Base-by-base conservation (phyloP, 2,113 vertebrate species). In the Galemys pyrenaicus region DNA sequence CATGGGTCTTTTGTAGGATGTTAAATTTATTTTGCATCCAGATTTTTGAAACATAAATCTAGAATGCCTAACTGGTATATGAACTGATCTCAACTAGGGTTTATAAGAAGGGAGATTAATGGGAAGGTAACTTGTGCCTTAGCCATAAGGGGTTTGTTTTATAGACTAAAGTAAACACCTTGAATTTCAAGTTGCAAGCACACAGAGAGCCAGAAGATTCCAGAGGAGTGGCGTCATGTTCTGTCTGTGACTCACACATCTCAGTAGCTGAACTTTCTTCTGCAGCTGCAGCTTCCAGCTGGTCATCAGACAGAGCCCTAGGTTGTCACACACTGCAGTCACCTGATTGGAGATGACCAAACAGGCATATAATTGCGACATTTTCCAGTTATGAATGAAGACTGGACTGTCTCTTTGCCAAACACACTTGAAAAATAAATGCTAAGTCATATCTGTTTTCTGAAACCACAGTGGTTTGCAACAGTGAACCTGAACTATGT, bases 81-180 rank as follows among this genome's bases (percentile, higher is more conserved):
- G 73, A 37, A 9, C 87, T 44, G 87, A 85, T 56, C 85, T 96
- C 88, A 92, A 71, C 71, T 70, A 62, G 46, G 93, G 82, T 96
- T 97, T 97, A 95, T 92, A 96, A 96, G 94, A 96, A 92, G 88
- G 80, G 71, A 95, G 94, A 96, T 96, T 95, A 95, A 94, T 95
- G 85, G 89, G 96, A 94, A 95, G 92, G 94, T 93, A 96, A 94
- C 81, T 92, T 88, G 82, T 95, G 87, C 93, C 85, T 58, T 86
- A 79, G 80, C 94, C 94, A 86, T 94, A 95, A 97, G 92, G 95
- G 95, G 90, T 89, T 92, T 97, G 82, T 96, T 96, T 97, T 94
- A 94, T 93, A 92, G 96, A 96, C 96, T 97, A 94, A 97, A 97
- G 97, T 96, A 97, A 97, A 97, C 97, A 97, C 96, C 96, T 97